phyloP scores from a whole-genome alignment of 2,888 invertebrate genomes.

The Acleris cristana region DNA sequence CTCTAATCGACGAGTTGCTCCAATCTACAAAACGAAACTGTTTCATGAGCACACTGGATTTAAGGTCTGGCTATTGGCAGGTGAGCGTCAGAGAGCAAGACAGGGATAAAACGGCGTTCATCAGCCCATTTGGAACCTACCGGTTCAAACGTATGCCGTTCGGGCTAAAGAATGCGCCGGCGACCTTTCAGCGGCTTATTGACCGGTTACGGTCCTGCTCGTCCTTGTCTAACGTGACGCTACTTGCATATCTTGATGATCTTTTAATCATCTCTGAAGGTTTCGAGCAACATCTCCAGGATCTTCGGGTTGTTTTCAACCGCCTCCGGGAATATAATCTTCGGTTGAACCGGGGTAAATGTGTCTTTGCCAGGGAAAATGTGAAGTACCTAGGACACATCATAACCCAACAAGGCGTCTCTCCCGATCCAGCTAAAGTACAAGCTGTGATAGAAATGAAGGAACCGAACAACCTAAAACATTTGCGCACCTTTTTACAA shows the following conservation, averaged over 20 bases:
- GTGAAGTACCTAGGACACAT: conserved; percentile 1
- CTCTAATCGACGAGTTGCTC: background rate
- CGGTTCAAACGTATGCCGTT: conserved; percentile 1
- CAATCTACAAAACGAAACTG: background rate
- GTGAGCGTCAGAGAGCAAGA: background rate
- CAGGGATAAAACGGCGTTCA: background rate
- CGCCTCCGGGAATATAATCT: background rate
- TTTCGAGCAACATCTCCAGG: background rate
- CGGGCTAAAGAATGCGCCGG: background rate
- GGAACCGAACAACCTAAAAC: background rate
- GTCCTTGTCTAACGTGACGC: background rate
- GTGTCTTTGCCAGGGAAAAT: background rate
- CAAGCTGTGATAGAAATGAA: background rate
- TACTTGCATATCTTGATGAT: background rate
- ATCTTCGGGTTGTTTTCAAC: background rate
- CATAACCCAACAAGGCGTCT: background rate
- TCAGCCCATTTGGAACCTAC: background rate
- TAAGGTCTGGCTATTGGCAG: conserved; percentile 2
- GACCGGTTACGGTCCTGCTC: background rate
- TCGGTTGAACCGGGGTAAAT: background rate
- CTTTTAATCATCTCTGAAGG: background rate
- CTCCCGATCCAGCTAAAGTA: background rate
- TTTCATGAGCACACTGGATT: background rate
- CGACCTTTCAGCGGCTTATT: background rate
- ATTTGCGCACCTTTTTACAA: background rate